Base-by-base conservation (phyloP, 2,888 invertebrate species). In the Dynastes grantii region DNA sequence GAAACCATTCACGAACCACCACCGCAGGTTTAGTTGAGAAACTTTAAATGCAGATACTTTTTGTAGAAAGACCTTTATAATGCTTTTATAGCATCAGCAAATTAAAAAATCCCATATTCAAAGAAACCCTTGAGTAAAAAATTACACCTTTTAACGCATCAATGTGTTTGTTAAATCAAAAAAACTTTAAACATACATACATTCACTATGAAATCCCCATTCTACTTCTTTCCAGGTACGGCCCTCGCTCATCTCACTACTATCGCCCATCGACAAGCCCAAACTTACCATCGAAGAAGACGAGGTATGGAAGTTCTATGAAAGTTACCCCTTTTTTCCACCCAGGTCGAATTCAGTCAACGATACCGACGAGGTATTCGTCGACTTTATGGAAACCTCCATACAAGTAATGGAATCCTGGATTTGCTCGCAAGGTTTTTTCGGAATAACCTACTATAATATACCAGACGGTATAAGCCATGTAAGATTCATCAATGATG, bases 381-480 rank as follows among this genome's bases (percentile, higher is more conserved):
- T 53, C 45, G 51, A 63, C 1, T 77, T 68, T 22, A 58, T 77
- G 68, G 45, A 45, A 3, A n/a, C 49, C 11, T 49, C 22, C 9
- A 49, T 76, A 9, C 16, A 27, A 6, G 49, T 58, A 9, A 64
- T 63, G 61, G 76, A 76, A 64, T 58, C 9, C 2, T 76, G 76
- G 76, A 32, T 76, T 5, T 64, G 27, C 49, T 63, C 29, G 1
- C 76, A 76, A 16, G 76, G 49, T 5, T 64, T 76, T 9, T 63
- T 76, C 45, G 76, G 64, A 9, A 5, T 27, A 0, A 27, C 29
- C 45, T 64, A 64, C 63, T 64, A 76, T 9, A 63, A 29, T 0
- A 76, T 76, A 40, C 76, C 76, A n/a, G 49, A 13, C 5, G 76
- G 63, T 45, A 64, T 76, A 11, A 63, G 51, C 27, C 40, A 49